A percentile compares a stretch with the other conserved stretches of the same genome.
Evolutionary conservation across 2,113 vertebrate species (phyloP).

Genomic region (Lamprologus speciosus): DNA sequence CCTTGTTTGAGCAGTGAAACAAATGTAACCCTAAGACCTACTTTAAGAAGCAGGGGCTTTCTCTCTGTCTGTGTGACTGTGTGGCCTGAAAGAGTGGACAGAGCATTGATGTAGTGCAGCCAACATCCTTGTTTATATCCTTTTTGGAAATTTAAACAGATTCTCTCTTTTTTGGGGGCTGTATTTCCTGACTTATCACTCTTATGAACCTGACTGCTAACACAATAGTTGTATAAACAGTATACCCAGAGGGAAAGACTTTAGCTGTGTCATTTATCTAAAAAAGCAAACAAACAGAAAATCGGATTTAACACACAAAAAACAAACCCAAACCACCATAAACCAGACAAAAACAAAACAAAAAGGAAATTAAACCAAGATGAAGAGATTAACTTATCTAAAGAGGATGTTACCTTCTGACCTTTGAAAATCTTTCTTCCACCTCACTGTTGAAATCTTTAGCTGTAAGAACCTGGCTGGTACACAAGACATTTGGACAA

Average conservation of each 20-base stretch:
- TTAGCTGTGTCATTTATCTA: not conserved
- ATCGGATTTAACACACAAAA: accelerated
- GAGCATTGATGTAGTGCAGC: not conserved
- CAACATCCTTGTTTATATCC: slow-evolving; percentile 22
- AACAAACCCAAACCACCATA: not conserved
- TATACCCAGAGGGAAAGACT: not conserved
- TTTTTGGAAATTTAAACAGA: not conserved
- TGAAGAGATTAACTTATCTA: not conserved
- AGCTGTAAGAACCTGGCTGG: not conserved
- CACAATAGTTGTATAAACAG: not conserved
- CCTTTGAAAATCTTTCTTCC: not conserved
- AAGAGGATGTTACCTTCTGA: not conserved
- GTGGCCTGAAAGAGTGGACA: not conserved
- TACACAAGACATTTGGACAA: slow-evolving; percentile 10
- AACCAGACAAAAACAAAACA: not conserved
- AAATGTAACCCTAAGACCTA: slow-evolving; percentile 35
- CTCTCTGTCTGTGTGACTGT: slow-evolving; percentile 13
- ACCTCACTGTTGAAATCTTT: not conserved
- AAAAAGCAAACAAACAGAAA: not conserved
- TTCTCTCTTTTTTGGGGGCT: not conserved
- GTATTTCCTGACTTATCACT: not conserved
- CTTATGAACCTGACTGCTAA: not conserved
- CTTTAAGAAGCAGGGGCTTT: slow-evolving; percentile 3
- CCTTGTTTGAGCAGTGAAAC: slow-evolving; percentile 31
- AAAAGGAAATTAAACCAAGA: not conserved